phyloP scores from a whole-genome alignment of 2,797 vertebrate genomes.

The Buceros bicornis region DNA sequence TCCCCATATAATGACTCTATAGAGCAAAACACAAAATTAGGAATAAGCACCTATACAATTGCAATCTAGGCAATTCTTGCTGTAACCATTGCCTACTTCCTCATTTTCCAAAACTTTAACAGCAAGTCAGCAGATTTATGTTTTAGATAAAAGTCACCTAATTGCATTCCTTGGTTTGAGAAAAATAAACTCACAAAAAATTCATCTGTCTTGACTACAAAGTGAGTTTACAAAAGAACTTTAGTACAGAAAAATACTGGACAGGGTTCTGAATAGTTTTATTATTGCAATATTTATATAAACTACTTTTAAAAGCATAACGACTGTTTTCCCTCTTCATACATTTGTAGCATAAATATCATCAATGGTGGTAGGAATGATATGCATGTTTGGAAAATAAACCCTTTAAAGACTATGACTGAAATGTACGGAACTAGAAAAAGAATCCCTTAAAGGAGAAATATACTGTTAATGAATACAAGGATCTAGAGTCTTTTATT shows the following conservation, averaged over 20 bases:
- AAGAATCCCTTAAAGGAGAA: slow-evolving; percentile 9
- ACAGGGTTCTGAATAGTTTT: slow-evolving; percentile 40
- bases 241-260: slow-evolving; percentile 15
- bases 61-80: neutral
- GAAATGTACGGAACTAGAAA: neutral
- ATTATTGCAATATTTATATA: slow-evolving; percentile 20
- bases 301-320: slow-evolving; percentile 58
- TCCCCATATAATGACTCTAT: neutral
- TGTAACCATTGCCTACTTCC: neutral
- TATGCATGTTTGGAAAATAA: neutral
- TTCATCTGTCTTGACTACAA: slow-evolving; percentile 40
- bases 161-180: slow-evolving; percentile 54
- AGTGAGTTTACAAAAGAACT: slow-evolving; percentile 59
- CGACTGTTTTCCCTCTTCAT: slow-evolving; percentile 15
- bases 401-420: neutral
- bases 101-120: neutral
- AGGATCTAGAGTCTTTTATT: neutral
- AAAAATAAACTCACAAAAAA: slow-evolving; percentile 64
- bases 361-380: neutral
- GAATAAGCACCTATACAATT: neutral
- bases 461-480: fast-evolving
- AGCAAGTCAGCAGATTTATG: slow-evolving; percentile 37
- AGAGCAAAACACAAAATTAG: neutral
- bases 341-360: neutral
- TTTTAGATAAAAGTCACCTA: slow-evolving; percentile 62